Evolutionary conservation across 1,140 invertebrate genomes (phyloP), one percentile per base, ranked within the genome.

Genomic region (Pollicipes pollicipes): DNA sequence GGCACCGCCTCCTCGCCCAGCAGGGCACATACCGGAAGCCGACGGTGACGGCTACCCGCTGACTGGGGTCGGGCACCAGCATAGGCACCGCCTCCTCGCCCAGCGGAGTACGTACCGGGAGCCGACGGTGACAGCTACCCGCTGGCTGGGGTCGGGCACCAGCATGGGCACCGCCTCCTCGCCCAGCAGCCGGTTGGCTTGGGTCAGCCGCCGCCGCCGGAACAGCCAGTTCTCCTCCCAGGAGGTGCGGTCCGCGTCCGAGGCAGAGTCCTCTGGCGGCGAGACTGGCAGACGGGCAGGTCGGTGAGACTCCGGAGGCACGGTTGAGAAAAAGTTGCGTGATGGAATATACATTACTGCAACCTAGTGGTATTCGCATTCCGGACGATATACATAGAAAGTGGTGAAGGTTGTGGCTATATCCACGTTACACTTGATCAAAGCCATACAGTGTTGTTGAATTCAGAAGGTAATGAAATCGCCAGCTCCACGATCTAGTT

Each of bases 151-250:
- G 45, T 6, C 45, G 13, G 89, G 89, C 3, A 90, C 88, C 35
- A 91, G 81, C 89, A 90, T 91, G 2, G 86, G 85, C 0, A 89
- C 87, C 27, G 87, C 84, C 3, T 87, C 70, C 32, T 75, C 71
- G 1, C 71, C 70, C 1, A 76, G 37, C 37, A 75, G 70, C 66
- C 72, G 73, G 70, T 69, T 45, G 69, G 72, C 63, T 68, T 30
- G 31, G 69, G 45, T 73, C 3, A 75, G 69, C 27, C 73, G 72
- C 66, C 76, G 78, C 73, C 72, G 77, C 73, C 73, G 89, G 76
- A 94, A 91, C 8, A 91, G 79, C 91, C 91, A 94, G 78, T 94
- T 94, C 75, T 91, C 88, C 77, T 92, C 87, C 90, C 90, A 93
- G 6, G 45, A 58, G 45, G 85, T 84, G 31, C 87, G 80, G 4